Conservation (phyloP, 1,140 invertebrate species). For the Papilio glaucus region DNA sequence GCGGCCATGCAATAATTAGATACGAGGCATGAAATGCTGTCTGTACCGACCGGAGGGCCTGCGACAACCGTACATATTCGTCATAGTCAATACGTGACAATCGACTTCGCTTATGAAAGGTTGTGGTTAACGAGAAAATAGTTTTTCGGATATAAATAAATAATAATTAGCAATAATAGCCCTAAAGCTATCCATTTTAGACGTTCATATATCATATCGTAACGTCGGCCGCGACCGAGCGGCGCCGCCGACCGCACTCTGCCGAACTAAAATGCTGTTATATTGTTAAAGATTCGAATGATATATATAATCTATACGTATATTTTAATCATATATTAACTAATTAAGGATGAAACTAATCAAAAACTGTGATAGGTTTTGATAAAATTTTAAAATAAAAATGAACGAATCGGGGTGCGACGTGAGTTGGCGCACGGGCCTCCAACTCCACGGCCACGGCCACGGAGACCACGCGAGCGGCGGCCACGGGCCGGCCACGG, state of each 20-base stretch:
- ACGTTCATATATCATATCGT: conserved; percentile 79
- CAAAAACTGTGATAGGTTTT: conserved; percentile 84
- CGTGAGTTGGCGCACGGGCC: conserved; percentile 40
- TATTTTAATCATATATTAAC: conserved; percentile 83
- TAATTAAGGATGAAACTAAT: conserved; percentile 83
- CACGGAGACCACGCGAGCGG: conserved; percentile 17
- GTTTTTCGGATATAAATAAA: conserved; percentile 77
- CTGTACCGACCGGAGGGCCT: conserved; percentile 43
- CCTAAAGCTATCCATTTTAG: conserved; percentile 74
- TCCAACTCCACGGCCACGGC: conserved; percentile 8
- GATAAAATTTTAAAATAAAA: conserved; percentile 82
- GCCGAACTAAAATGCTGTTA: conserved; percentile 78
- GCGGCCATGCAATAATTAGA: conserved; percentile 72
- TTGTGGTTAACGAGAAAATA: conserved; percentile 82
- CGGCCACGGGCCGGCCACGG: conserved; percentile 42
- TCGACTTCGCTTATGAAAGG: conserved; percentile 83
- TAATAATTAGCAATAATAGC: conserved; percentile 82
- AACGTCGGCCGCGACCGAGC: conserved; percentile 51
- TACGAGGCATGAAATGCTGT: conserved; percentile 69
- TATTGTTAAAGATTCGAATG: conserved; percentile 81
- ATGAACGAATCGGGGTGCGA: conserved; percentile 49
- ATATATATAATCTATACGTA: conserved; percentile 83
- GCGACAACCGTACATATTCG: conserved; percentile 74
- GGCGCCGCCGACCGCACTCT: conserved; percentile 52
- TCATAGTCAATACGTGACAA: conserved; percentile 80